Evolutionary conservation across 2,113 vertebrate species (phyloP).

Genomic region (Martes martes): DNA sequence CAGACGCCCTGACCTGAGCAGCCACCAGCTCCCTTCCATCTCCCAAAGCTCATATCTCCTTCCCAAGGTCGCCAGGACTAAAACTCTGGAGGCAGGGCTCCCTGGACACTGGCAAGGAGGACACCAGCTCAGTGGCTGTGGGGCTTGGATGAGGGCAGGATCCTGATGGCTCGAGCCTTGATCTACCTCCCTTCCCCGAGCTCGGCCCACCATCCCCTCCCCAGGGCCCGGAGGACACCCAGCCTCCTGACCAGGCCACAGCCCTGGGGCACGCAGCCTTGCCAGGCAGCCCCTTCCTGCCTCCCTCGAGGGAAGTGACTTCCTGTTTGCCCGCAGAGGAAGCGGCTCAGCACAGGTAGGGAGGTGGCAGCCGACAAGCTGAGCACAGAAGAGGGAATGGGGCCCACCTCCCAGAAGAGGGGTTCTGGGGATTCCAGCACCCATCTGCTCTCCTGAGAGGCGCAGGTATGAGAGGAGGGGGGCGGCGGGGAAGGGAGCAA

Average conservation of each 20-base stretch:
- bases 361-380: neutral
- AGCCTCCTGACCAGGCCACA: neutral
- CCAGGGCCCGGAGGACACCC: neutral
- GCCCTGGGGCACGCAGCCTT: neutral
- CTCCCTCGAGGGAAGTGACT: neutral
- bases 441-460: neutral
- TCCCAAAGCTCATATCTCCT: neutral
- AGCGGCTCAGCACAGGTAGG: neutral
- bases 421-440: neutral
- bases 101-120: neutral
- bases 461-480: neutral
- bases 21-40: neutral
- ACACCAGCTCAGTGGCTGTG: no score
- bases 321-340: slow-evolving; percentile 54
- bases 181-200: no score
- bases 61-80: neutral
- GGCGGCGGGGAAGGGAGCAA: neutral
- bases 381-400: neutral
- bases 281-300: neutral
- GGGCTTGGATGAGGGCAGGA: no score
- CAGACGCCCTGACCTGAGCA: neutral
- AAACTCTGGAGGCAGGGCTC: neutral
- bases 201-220: neutral
- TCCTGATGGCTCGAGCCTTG: neutral
- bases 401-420: neutral